Evolutionary conservation across 2,113 vertebrate genomes (phyloP).

Genomic region (Rafetus swinhoei): DNA sequence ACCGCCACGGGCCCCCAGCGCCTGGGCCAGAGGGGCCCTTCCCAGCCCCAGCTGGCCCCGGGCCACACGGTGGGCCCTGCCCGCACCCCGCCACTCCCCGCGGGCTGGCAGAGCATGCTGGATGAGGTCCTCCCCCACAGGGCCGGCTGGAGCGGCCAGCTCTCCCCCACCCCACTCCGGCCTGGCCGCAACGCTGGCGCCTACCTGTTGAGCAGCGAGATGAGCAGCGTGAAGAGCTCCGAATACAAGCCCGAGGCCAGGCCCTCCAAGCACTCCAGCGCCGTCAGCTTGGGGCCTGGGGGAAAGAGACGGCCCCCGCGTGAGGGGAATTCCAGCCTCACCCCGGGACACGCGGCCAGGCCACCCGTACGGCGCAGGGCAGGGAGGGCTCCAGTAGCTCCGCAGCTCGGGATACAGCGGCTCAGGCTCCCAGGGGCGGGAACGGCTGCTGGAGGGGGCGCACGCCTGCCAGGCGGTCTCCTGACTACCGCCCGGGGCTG

Average conservation of each 20-base stretch:
- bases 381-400: not conserved
- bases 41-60: no score
- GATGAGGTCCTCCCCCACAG: not conserved
- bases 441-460: no score
- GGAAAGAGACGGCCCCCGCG: not conserved
- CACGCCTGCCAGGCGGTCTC: no score
- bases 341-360: not conserved
- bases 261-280: constrained; percentile 95
- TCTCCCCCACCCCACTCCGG: no score
- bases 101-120: not conserved
- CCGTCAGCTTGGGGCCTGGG: constrained; percentile 89
- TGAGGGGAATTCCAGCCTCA: not conserved
- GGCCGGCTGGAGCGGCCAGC: no score
- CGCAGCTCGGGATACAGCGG: not conserved
- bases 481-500: no score
- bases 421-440: no score
- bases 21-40: no score
- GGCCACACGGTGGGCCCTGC: no score
- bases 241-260: constrained; percentile 93
- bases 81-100: no score
- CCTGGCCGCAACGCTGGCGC: not conserved
- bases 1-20: no score
- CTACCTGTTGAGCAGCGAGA: constrained; percentile 95
- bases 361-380: no score
- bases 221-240: constrained; percentile 93